Percentiles rank a stretch among this genome's conserved stretches.
Conservation (phyloP, 2,797 vertebrate genomes). For the Lindbergichthys nudifrons region DNA sequence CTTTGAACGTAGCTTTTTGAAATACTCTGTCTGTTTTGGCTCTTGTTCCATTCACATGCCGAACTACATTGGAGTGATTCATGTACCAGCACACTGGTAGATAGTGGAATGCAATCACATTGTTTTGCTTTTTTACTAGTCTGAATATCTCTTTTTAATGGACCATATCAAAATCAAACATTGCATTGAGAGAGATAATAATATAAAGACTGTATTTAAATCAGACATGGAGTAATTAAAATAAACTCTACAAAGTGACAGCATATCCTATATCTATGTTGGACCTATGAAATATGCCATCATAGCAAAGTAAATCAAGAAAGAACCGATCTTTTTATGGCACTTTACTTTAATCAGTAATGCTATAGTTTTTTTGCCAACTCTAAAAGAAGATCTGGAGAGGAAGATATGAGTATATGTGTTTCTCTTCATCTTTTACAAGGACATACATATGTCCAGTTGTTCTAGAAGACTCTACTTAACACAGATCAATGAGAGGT, state of each 20-base stretch:
- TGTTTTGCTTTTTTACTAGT: conserved; percentile 14
- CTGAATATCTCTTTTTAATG: neutral
- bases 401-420: neutral
- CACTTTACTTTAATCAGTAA: neutral
- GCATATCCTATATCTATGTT: neutral
- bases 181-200: neutral
- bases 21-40: conserved; percentile 25
- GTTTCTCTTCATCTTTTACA: conserved; percentile 1
- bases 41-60: conserved; percentile 1
- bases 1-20: conserved; percentile 9
- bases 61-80: conserved; percentile 28
- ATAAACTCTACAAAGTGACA: neutral
- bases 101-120: conserved; percentile 43
- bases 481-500: conserved; percentile 60
- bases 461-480: conserved; percentile 27
- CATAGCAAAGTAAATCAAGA: neutral
- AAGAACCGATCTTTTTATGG: neutral
- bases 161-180: neutral
- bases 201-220: neutral
- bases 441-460: neutral
- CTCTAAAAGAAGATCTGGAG: neutral
- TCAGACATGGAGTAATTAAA: neutral
- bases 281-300: neutral
- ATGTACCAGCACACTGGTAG: conserved; percentile 36
- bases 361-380: neutral